phyloP scores from a whole-genome alignment of 2,888 invertebrate genomes.

The Penaeus monodon region DNA sequence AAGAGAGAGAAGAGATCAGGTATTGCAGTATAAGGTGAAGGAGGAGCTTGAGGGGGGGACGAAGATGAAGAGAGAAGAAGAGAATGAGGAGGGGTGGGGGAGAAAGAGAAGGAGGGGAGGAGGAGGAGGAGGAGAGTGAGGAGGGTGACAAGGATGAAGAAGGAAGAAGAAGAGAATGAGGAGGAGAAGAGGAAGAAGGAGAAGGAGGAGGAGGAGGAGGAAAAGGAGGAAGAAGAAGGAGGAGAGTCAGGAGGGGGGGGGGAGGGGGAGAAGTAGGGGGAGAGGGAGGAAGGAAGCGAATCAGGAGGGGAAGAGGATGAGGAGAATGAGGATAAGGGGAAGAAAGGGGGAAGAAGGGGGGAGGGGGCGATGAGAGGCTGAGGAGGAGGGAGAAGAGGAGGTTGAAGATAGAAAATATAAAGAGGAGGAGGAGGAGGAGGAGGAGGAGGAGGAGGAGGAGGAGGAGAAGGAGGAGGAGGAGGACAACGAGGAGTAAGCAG shows the following conservation, averaged over 20 bases:
- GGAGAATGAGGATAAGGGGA: too few relatives aligned
- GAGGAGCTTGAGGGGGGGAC: background rate
- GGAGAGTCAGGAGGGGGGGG: too few relatives aligned
- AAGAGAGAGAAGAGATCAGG: too few relatives aligned
- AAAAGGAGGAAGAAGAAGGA: background rate
- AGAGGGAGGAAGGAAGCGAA: background rate
- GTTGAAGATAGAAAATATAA: too few relatives aligned
- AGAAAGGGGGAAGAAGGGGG: background rate
- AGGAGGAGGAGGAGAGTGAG: background rate
- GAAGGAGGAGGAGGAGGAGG: background rate
- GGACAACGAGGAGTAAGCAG: too few relatives aligned
- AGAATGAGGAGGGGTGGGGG: constrained; percentile 7
- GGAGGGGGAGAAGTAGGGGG: background rate
- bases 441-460: too few relatives aligned
- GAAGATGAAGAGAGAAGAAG: background rate
- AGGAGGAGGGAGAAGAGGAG: background rate
- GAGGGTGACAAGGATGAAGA: background rate
- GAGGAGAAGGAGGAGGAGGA: too few relatives aligned
- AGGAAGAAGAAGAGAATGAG: background rate
- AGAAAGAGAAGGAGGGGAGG: constrained; percentile 6
- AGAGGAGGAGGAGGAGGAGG: too few relatives aligned
- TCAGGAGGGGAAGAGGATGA: constrained; percentile 1
- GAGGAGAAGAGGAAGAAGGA: background rate
- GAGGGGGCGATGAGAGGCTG: background rate
- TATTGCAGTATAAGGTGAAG: too few relatives aligned